Base-by-base conservation (phyloP, 1,140 invertebrate species). In the Ditylenchus dipsaci region DNA sequence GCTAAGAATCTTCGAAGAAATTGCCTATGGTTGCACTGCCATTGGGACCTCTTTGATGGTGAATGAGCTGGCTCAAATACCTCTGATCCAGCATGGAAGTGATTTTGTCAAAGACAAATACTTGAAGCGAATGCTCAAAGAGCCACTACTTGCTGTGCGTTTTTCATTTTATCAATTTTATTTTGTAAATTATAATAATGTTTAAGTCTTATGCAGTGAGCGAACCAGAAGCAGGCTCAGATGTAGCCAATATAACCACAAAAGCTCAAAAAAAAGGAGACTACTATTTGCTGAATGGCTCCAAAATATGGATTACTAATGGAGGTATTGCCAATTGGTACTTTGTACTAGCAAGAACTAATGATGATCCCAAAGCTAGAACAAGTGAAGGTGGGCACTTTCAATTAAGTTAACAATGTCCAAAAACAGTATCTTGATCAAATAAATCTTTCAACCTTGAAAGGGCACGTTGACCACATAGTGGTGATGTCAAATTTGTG, bases 241-340 rank as follows among this genome's bases (percentile, higher is more conserved):
- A 69, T 38, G 26, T 72, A 21, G 23, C 68, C 23, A 56, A 58
- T 17, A 38, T 72, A 21, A 23, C 15, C 17, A 69, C 68, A 9
- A 72, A 60, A 27, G 68, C 68, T 9, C 71, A 74, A 45, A 15
- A 30, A 30, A 69, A 72, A 72, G 68, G 97, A 93, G 68, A 68
- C 43, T 27, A 78, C 30, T 72, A 17, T 29, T 9, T 76, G 19
- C 33, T 74, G 30, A 72, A 72, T 62, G 69, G 65, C n/a, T 43
- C 29, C 56, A 72, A 72, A 45, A 71, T 38, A 23, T 72, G 70
- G 73, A 72, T 98, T 75, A 97, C 94, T 49, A 95, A 96, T 83
- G 93, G 91, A 38, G 93, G 93, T 29, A 89, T 93, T 43, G 94
- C 94, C 27, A 93, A 92, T 83, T 97, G 93, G 93, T 97, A 93